Percentiles rank a stretch among this genome's conserved stretches.
phyloP scores from a whole-genome alignment of 2,888 invertebrate genomes.

The Agriopis aurantiaria region DNA sequence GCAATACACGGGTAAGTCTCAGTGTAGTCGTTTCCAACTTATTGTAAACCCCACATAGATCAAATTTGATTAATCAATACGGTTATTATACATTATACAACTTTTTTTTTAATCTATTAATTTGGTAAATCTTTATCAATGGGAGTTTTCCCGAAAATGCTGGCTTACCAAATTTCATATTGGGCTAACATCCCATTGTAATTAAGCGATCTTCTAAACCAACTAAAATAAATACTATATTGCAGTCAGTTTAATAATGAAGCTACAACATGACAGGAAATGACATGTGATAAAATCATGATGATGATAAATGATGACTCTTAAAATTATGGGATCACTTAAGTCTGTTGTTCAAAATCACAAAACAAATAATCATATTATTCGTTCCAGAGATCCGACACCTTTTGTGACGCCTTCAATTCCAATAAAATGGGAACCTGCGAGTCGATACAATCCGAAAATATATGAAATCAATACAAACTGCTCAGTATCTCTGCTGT shows the following conservation, averaged over 20 bases:
- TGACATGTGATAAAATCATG: too few relatives aligned
- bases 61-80: background rate
- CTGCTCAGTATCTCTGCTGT: conserved; percentile 60
- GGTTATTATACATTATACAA: background rate
- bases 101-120: too few relatives aligned
- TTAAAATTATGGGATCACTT: background rate
- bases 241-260: too few relatives aligned
- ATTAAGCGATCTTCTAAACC: too few relatives aligned
- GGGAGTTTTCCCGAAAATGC: too few relatives aligned
- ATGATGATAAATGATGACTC: background rate
- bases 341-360: background rate
- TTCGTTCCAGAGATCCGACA: conserved; percentile 66
- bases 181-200: too few relatives aligned
- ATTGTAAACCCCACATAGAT: too few relatives aligned
- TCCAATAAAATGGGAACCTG: conserved; percentile 64
- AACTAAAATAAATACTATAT: background rate
- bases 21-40: too few relatives aligned
- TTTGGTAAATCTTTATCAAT: too few relatives aligned
- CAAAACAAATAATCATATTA: background rate
- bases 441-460: conserved; percentile 53
- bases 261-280: too few relatives aligned
- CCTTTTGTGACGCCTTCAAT: conserved; percentile 50
- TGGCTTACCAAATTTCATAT: too few relatives aligned
- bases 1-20: conserved; percentile 72
- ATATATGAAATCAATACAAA: conserved; percentile 64